Base-by-base conservation (phyloP, 2,888 invertebrate genomes). In the Acronicta leporina region DNA sequence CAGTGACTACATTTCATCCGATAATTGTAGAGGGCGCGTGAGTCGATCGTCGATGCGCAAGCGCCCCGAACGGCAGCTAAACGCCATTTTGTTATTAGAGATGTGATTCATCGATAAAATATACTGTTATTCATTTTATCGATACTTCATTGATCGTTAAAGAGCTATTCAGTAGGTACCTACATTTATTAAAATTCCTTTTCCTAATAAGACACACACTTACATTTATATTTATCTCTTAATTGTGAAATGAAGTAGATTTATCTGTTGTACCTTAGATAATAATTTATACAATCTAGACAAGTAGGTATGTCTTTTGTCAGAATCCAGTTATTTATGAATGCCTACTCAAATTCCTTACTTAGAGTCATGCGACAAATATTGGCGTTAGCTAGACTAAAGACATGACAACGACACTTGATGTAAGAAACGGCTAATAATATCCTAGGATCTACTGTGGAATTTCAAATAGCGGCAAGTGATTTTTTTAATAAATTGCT, bases 21-120 rank as follows among this genome's bases (percentile, higher is more conserved):
- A 82, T 90, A 89, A 90, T 90, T 90, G 88, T 82, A 85, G 84
- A 85, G 88, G 83, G 81, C 84, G 79, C 82, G 81, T 78, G 79
- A 79, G 78, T 71, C 73, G 81, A 74, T 81, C 77, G 80, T 78
- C 84, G 81, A 84, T 82, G 84, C 82, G 83, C 86, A 80, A 79
- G 81, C 81, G 83, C 80, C 81, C 81, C 82, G 76, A 80, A 86
- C 88, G 84, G 88, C 88, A 89, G 89, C 87, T 87, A 87, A 88
- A 89, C 87, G 86, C 84, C 84, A 85, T 86, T 89, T 86, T 86
- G 84, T 84, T 77, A 63, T 73, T 84, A 86, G 77, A 77, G 77
- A 71, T 74, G 77, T 64, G 74, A 74, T 76, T 59, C 60, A 71
- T 76, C 77, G 81, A 79, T 79, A 76, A 79, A 69, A 50, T 69